Evolutionary conservation across 1,140 invertebrate genomes (phyloP), one percentile per base, ranked within the genome.

Genomic region (Drosophila littoralis): DNA sequence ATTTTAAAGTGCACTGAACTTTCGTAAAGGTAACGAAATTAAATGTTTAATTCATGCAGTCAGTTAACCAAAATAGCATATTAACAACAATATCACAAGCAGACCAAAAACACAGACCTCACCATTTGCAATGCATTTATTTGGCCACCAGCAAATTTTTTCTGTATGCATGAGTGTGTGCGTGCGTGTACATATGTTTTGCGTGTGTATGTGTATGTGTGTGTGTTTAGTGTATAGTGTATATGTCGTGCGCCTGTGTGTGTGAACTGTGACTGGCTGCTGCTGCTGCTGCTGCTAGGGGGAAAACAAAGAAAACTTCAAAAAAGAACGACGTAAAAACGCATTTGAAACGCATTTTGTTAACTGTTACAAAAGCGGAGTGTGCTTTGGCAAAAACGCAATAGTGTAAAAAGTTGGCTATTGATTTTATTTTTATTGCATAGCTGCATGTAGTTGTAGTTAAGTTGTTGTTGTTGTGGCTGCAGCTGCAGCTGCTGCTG

Each of bases 301-400:
- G 84, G 84, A 89, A 89, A 89, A 89, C 84, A 89, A 89, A 89
- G 84, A 89, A 89, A 89, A 89, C 85, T 89, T 89, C 70, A 89
- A 69, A 88, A 86, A 88, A 77, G 77, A 75, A 88, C 84, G 85
- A 84, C 84, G 84, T 89, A 89, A 89, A 85, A 89, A 74, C 58
- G 65, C 46, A 61, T 65, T 68, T 69, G 40, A 69, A 74, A 78
- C 74, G 80, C 71, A 88, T 73, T 82, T 78, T 78, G 10, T 38
- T 46, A 61, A 61, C 13, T 55, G 50, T 60, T 36, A 45, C 9
- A 55, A 72, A 52, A 42, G 32, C 33, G 59, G 42, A 66, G 73
- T 60, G 13, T 66, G 35, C n/a, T 40, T 58, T 46, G 35, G 55
- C 32, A 54, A 17, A 58, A 61, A 43, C 46, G 64, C 58, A 58